Base-by-base conservation (phyloP, 2,888 invertebrate species). In the Hypercompe scribonia region DNA sequence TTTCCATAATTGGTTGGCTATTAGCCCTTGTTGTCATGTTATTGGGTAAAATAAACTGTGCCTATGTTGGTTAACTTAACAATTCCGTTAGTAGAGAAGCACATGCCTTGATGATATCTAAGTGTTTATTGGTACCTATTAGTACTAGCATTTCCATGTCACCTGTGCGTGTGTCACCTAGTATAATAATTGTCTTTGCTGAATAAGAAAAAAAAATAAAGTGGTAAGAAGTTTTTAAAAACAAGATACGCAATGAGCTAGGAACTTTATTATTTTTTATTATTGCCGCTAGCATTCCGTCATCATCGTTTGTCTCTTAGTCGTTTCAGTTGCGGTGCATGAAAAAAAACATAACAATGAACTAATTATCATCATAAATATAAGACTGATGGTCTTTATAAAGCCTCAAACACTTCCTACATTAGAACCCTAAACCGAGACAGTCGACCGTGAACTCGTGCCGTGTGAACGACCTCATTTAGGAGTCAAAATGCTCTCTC, bases 381-480 rank as follows among this genome's bases (percentile, higher is more conserved):
- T 77, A 65, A 75, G 8, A 66, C 72, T 77, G 81, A 80, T 73
- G 72, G 46, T 67, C 64, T 79, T 81, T 81, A 81, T 72, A 72
- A 81, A 36, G 76, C 64, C 74, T 75, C 68, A 71, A 65, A 79
- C 42, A 78, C 83, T 80, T 81, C 80, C 75, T 79, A 80, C 83
- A 81, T 82, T 72, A 77, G 73, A 66, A 65, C 80, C 74, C 77
- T 78, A 73, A 78, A 76, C 72, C 73, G 70, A 78, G 78, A 77
- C 70, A 76, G 78, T 74, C 83, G 83, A 78, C 83, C 83, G 67
- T 83, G 83, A 83, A 83, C 83, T 77, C 79, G 58, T 68, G 75
- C 64, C 80, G 82, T 83, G 83, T 83, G 83, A 95, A 94, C 90
- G 94, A 94, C 93, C 95, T 93, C 95, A 92, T 93, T 94, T 93